Evolutionary conservation across 2,113 vertebrate species (phyloP), one percentile per base, ranked within the genome.

Genomic region (Mesitornis unicolor): DNA sequence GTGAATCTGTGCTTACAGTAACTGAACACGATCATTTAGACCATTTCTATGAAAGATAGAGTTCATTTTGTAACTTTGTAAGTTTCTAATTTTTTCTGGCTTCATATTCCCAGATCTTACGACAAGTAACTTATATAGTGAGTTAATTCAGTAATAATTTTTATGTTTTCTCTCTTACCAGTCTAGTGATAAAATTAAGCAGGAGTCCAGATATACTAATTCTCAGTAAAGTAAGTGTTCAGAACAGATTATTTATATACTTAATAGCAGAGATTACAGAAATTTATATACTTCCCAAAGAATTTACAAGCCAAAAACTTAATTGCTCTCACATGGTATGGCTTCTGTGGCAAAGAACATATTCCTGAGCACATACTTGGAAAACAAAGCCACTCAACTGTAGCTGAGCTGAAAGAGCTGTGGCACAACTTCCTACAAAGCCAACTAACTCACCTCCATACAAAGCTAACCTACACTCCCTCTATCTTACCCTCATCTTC

Each of bases 91-190:
- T 40, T 73, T 61, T n/a, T 12, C 45, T 17, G 9, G 56, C 8
- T 68, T 12, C 1, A 5, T 9, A 8, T 36, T 84, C 17, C 16
- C 16, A 36, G 26, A 57, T 21, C 10, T 61, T 35, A 38, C 9
- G 10, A 8, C 22, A 3, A 1, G 7, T 21, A 51, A 61, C 3
- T 24, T 2, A n/a, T 1, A 33, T 2, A 43, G 3, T 0, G 3
- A 75, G 4, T 7, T 10, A 5, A 35, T 35, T 45, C 17, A 9
- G 7, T 29, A 64, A 33, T 11, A 11, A 8, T 28, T 71, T 69
- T 87, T 61, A 11, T 33, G 5, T 87, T 68, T 80, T 38, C 26
- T 61, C 2, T n/a, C 38, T 64, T 77, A 40, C 14, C 47, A 20
- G 4, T 84, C 16, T 36, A 63, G n/a, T 6, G 8, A 64, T 10